Conservation (phyloP, 2,797 vertebrate genomes). For the Mus caroli region DNA sequence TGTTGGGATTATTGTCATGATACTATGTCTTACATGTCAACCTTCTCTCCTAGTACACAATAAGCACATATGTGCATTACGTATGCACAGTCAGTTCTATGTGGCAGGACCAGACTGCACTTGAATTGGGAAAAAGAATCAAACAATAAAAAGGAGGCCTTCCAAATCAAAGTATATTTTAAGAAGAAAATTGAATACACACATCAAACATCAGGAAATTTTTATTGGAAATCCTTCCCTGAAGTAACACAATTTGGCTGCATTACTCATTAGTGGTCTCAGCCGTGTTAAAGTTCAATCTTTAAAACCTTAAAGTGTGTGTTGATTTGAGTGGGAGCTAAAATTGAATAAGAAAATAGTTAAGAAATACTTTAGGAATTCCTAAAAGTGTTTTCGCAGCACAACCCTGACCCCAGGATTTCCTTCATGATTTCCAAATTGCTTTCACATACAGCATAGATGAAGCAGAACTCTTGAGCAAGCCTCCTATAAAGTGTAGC, state of each 20-base stretch:
- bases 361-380: background rate
- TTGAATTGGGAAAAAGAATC: background rate
- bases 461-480: background rate
- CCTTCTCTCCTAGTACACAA: background rate
- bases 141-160: background rate
- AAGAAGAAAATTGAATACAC: background rate
- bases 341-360: conserved; percentile 7
- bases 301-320: background rate
- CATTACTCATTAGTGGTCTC: background rate
- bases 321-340: background rate
- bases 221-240: background rate
- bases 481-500: background rate
- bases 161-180: conserved; percentile 7
- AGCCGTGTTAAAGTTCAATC: conserved; percentile 2
- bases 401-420: background rate
- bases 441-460: background rate
- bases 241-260: background rate
- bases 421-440: background rate
- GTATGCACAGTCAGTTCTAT: background rate
- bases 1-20: background rate
- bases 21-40: background rate
- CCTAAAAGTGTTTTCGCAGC: background rate
- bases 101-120: background rate
- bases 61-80: background rate
- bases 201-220: background rate